Percentiles rank a stretch among this genome's conserved stretches.
phyloP scores from a whole-genome alignment of 2,888 invertebrate genomes.

The Eledone cirrhosa region DNA sequence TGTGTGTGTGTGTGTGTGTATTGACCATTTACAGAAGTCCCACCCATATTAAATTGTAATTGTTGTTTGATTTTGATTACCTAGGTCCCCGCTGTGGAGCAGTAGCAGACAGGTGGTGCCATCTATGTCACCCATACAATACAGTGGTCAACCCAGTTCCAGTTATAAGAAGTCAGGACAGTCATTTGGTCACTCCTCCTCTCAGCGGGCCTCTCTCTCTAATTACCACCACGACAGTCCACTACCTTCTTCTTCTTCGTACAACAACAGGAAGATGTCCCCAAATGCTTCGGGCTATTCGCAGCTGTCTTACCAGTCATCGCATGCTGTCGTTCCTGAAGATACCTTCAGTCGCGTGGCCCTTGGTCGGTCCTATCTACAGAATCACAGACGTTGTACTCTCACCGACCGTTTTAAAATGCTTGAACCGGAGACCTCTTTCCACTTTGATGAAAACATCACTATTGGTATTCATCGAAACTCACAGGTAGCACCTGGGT shows the following conservation, averaged over 20 bases:
- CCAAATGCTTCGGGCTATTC: not conserved
- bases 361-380: conserved; percentile 7
- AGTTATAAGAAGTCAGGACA: conserved; percentile 12
- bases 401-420: conserved; percentile 24
- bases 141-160: not conserved
- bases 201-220: not conserved
- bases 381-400: not conserved
- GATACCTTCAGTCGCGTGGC: conserved; percentile 21
- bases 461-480: conserved; percentile 58
- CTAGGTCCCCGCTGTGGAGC: conserved; percentile 17
- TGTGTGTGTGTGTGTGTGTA: too few species aligned
- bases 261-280: conserved; percentile 15
- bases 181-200: conserved; percentile 4
- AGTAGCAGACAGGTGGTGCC: conserved; percentile 25
- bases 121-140: not conserved
- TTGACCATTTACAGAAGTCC: too few species aligned
- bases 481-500: conserved; percentile 38
- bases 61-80: not conserved
- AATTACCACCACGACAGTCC: not conserved
- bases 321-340: conserved; percentile 8
- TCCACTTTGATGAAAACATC: conserved; percentile 57
- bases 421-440: conserved; percentile 28
- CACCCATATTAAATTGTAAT: too few species aligned
- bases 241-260: not conserved
- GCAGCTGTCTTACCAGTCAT: conserved; percentile 1